Base-by-base conservation (phyloP, 2,888 invertebrate genomes). In the Sphecodes monilicornis region DNA sequence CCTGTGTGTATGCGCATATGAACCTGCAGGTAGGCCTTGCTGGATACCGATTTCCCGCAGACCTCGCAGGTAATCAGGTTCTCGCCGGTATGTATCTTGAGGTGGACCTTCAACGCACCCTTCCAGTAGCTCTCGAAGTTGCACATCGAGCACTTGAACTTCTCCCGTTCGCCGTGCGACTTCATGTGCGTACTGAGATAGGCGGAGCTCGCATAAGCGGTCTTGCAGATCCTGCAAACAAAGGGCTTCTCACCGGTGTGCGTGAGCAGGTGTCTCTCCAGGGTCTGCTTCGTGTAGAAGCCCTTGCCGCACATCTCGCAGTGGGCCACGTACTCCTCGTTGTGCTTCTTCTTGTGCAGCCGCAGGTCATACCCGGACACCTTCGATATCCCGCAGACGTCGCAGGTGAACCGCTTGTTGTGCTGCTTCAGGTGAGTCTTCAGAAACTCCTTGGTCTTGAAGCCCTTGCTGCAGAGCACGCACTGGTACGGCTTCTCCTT, bases 101-200 rank as follows among this genome's bases (percentile, higher is more conserved):
- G 89, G 85, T 95, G 95, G 0, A 90, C 95, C 91, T 93, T 95
- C 5, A 95, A 85, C n/a, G 95, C 95, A 43, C 94, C 93, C 86
- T 95, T 95, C 88, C 95, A 95, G 80, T 95, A 95, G 50, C 95
- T 92, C 83, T 95, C 95, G 81, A 95, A 95, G 41, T 94, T 88
- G 77, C 95, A 95, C 2, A 93, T 82, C n/a, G 92, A 93, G 75
- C 95, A 95, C 16, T 93, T 93, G 75, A n/a, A 90, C 66, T 92
- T 93, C 64, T 93, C 92, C 1, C 92, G 86, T 26, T 93, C 86
- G 0, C 93, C 93, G 72, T 95, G 96, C 1, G 95, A 95, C 10
- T 96, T 96, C 88, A 96, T 91, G 91, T 96, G 96, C 84, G 96
- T 95, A 71, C 95, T 95, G 0, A 96, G 92, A 22, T 96, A 93